Evolutionary conservation across 2,113 vertebrate species (phyloP), one percentile per base, ranked within the genome.

Genomic region (Phycodurus eques): DNA sequence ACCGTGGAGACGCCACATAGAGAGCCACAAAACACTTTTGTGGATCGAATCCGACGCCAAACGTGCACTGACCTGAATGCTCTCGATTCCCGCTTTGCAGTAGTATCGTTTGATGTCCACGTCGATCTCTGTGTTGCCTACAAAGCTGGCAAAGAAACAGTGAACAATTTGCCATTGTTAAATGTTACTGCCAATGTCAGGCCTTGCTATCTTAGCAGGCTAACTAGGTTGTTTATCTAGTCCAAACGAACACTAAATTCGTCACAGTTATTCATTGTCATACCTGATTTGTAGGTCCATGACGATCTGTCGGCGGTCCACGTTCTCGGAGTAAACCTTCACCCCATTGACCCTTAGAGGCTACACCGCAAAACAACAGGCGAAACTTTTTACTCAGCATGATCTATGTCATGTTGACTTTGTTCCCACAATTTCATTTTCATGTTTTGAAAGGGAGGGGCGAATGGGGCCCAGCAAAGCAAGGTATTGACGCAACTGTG

Each of bases 221-320:
- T 14, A 8, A 27, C 22, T 27, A 6, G 11, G 56, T 10, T n/a
- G 10, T 35, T 61, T 61, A 17, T 35, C 22, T 31, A 22, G 56
- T 11, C 10, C 53, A 51, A 51, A 49, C 22, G 3, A 57, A 27
- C n/a, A 27, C 10, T 59, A 22, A 59, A 31, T 27, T 14, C 22
- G 31, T 22, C 20, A 10, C 8, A 57, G n/a, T 10, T 57, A 57
- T 57, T 19, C 0, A 17, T 17, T 27, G 6, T 22, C 54, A 12
- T 61, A 99, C 98, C 96, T 98, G 87, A 98, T 95, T 84, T 99
- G 95, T 54, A 99, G 94, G 84, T 99, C 98, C 93, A 99, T 92
- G 83, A 99, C 96, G 71, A 99, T 97, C 86, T 99, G 98, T 31
- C 97, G 92, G 86, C 96, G 97, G 87, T 99, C 96, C 87, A 99